Conservation (phyloP, 2,797 vertebrate species). For the Acanthornis magna region DNA sequence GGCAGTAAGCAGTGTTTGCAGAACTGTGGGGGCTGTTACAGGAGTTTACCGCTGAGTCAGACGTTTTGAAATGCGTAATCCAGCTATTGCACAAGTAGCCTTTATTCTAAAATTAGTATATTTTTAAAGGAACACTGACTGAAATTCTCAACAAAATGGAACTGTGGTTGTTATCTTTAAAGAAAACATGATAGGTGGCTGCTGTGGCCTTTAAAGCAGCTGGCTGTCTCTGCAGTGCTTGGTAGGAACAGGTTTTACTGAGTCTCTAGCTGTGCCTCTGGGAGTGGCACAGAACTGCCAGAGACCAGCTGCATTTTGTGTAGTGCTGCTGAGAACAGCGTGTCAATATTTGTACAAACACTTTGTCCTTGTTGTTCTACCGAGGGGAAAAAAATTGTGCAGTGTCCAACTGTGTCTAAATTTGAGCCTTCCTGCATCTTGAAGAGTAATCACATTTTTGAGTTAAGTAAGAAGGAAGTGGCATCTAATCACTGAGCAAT, state of each 20-base stretch:
- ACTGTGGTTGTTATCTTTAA: not conserved
- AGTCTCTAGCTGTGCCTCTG: not conserved
- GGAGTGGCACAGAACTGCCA: not conserved
- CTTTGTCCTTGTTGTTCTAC: conserved; percentile 23
- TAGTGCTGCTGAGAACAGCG: not conserved
- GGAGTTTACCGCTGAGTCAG: not conserved
- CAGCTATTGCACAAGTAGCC: not conserved
- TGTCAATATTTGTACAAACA: conserved; percentile 10
- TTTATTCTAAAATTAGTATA: not conserved
- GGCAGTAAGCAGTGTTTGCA: not conserved
- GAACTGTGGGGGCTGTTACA: not conserved
- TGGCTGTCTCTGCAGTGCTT: not conserved
- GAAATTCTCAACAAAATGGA: not conserved
- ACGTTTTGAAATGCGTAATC: not conserved
- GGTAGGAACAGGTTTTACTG: not conserved
- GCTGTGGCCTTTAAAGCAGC: not conserved
- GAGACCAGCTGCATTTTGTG: not conserved
- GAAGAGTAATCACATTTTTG: conserved; percentile 22
- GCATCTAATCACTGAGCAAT: not conserved
- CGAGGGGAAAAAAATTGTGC: not conserved
- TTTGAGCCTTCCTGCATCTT: conserved; percentile 42
- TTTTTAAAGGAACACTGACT: not conserved
- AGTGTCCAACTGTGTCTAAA: not conserved
- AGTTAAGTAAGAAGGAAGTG: conserved; percentile 31
- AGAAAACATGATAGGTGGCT: not conserved